Percentiles rank a stretch among this genome's conserved stretches.
Conservation (phyloP, 2,888 invertebrate species). For the Piscicola geometra region DNA sequence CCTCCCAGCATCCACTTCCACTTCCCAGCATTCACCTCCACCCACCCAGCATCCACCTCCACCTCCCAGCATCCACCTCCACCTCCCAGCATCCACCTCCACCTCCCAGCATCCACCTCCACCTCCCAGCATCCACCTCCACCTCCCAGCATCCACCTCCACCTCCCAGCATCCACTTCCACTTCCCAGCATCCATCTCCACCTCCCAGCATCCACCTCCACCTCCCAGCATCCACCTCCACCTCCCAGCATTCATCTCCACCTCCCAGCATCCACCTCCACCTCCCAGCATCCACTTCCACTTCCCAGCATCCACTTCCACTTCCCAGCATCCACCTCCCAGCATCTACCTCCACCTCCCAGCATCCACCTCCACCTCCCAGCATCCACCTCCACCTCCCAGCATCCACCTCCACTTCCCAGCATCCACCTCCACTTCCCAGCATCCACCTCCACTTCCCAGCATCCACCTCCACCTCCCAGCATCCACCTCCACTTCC, state of each 20-base stretch:
- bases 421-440: not conserved
- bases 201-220: conserved; percentile 3
- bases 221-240: conserved; percentile 15
- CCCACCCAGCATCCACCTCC: conserved; percentile 15
- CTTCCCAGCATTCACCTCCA: conserved; percentile 93
- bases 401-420: conserved; percentile 12
- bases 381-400: not conserved
- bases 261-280: conserved; percentile 15
- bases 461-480: not conserved
- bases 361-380: conserved; percentile 14
- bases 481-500: conserved; percentile 12
- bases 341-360: too few relatives aligned
- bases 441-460: conserved; percentile 12
- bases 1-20: conserved; percentile 2
- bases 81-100: conserved; percentile 15
- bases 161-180: too few relatives aligned
- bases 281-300: conserved; percentile 2
- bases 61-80: conserved; percentile 3
- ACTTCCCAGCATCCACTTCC: conserved; percentile 13
- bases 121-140: conserved; percentile 15
- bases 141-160: conserved; percentile 3
- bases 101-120: conserved; percentile 3
- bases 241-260: not conserved
- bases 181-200: conserved; percentile 14
- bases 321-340: not conserved